These are phyloP conservation scores for Palythoa caribaeorum DNA, from an alignment of 92 coral and sea anemone genomes.

Conservation along the genomic window DNA sequence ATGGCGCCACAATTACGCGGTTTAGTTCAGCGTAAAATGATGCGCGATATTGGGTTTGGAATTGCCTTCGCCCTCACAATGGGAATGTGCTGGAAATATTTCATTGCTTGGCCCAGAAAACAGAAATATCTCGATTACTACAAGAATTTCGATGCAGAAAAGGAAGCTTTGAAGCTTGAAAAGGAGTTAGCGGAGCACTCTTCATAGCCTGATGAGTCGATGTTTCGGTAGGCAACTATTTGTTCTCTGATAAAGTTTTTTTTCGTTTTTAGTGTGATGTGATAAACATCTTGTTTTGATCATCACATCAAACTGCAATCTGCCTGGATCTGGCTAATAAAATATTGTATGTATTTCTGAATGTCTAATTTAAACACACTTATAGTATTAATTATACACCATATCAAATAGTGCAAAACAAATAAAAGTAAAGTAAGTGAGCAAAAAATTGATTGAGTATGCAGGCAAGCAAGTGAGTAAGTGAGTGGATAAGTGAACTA, in stretches of 20 bases:
- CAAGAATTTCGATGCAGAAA: constrained; percentile 79
- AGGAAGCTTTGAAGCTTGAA: constrained; percentile 82
- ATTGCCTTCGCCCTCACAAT: constrained; percentile 66
- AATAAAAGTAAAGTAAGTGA: too few species aligned
- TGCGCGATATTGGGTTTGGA: constrained; percentile 71
- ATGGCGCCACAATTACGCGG: constrained; percentile 89
- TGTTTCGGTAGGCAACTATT: neutral
- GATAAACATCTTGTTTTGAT: too few species aligned
- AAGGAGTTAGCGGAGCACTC: constrained; percentile 43
- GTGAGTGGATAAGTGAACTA: too few species aligned
- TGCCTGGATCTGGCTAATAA: too few species aligned
- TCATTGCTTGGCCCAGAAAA: constrained; percentile 84
- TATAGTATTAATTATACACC: too few species aligned
- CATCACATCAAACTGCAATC: too few species aligned
- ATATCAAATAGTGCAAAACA: too few species aligned
- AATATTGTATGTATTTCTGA: too few species aligned
- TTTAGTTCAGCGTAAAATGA: constrained; percentile 74
- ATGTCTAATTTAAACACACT: too few species aligned
- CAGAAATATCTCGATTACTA: constrained; percentile 77
- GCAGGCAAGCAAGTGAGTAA: too few species aligned
- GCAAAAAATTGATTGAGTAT: too few species aligned
- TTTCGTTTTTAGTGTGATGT: too few species aligned
- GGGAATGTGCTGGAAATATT: constrained; percentile 77
- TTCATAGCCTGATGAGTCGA: constrained; percentile 18
- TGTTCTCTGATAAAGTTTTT: neutral